Base-by-base conservation (phyloP, 2,888 invertebrate genomes). In the Syritta pipiens region DNA sequence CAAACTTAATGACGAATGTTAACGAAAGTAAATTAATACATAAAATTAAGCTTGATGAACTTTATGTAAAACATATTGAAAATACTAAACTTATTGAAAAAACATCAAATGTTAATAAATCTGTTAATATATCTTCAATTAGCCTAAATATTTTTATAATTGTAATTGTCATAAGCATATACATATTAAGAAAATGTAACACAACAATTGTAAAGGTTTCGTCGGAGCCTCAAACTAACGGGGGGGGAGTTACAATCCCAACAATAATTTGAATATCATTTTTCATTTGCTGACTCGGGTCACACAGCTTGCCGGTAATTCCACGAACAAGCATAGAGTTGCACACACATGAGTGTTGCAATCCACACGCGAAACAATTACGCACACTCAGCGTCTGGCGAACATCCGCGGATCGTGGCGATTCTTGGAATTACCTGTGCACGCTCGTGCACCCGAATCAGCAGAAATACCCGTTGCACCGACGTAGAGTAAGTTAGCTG, bases 211-310 rank as follows among this genome's bases (percentile, higher is more conserved):
- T 12, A 35, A 35, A 35, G 3, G 35, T 35, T 35, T 35, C 35
- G 35, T 35, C 35, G 35, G 35, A 35, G 35, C 35, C 35, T 35
- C 35, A 35, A 35, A 14, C 35, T 35, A 35, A 35, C 35, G 35
- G 6, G 12, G 14, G 35, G 14, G 35, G 14, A 14, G 1, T 35
- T 35, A 35, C 35, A 35, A 10, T 32, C 10, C 32, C 35, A 4
- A 35, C 14, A 1, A 12, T 35, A 35, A n/a, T n/a, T n/a, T n/a
- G n/a, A n/a, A n/a, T n/a, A n/a, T n/a, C n/a, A n/a, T n/a, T n/a
- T n/a, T n/a, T n/a, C n/a, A n/a, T n/a, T n/a, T n/a, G n/a, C n/a
- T n/a, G n/a, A n/a, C n/a, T n/a, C n/a, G n/a, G n/a, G n/a, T n/a
- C n/a, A n/a, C n/a, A n/a, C n/a, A n/a, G n/a, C n/a, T n/a, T n/a